Percentiles rank a stretch among this genome's conserved stretches.
phyloP scores from a whole-genome alignment of 2,888 invertebrate genomes.

The Cheilosia soror region DNA sequence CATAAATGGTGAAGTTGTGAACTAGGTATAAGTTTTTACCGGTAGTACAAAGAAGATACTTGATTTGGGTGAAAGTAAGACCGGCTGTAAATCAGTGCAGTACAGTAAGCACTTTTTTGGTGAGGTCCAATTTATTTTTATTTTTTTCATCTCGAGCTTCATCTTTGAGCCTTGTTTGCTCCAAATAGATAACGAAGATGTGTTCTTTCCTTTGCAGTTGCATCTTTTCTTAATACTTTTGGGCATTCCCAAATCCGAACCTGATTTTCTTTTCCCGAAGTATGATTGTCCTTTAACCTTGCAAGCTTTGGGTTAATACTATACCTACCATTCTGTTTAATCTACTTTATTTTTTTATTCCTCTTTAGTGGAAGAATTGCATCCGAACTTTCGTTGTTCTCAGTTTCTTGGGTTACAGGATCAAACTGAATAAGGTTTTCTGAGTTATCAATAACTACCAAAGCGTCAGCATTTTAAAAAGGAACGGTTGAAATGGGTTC shows the following conservation, averaged over 20 bases:
- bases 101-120: conserved; percentile 25
- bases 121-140: conserved; percentile 18
- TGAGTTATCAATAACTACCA: conserved; percentile 26
- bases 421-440: conserved; percentile 25
- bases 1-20: conserved; percentile 32
- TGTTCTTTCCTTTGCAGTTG: conserved; percentile 28
- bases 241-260: conserved; percentile 22
- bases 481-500: too few species aligned
- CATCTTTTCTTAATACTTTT: conserved; percentile 31
- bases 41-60: conserved; percentile 1
- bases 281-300: conserved; percentile 32
- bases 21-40: conserved; percentile 29
- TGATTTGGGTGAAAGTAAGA: conserved; percentile 25
- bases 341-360: conserved; percentile 14
- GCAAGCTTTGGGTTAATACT: conserved; percentile 30
- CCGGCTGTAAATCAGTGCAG: conserved; percentile 30
- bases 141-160: conserved; percentile 40
- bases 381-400: conserved; percentile 10
- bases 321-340: conserved; percentile 32
- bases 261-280: conserved; percentile 30
- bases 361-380: conserved; percentile 25
- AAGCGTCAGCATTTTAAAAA: too few species aligned
- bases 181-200: conserved; percentile 15
- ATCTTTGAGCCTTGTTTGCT: conserved; percentile 27
- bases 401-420: conserved; percentile 22